A percentile compares a stretch with the other conserved stretches of the same genome.
Evolutionary conservation across 2,888 invertebrate species (phyloP).

Genomic region (Alentia gelatinosa): DNA sequence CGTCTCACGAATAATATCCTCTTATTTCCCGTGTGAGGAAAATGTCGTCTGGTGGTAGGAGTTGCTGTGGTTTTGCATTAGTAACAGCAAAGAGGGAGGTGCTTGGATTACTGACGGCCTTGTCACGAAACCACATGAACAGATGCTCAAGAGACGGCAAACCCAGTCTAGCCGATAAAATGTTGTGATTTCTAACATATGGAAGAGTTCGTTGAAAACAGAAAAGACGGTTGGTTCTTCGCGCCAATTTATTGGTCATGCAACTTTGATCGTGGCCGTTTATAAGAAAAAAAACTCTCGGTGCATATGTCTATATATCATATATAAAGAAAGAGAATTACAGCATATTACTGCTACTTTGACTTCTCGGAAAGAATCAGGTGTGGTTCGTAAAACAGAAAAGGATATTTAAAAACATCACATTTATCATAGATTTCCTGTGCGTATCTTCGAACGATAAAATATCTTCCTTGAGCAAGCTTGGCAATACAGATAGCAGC

Average conservation of each 20-base stretch:
- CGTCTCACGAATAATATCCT: background rate
- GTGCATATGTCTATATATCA: too few relatives aligned
- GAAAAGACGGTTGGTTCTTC: conserved; percentile 5
- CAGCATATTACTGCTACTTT: too few relatives aligned
- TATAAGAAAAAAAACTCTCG: background rate
- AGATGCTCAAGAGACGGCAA: background rate
- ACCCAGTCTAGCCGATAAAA: background rate
- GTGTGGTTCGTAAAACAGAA: too few relatives aligned
- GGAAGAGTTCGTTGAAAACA: background rate
- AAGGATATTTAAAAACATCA: too few relatives aligned
- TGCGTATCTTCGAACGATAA: too few relatives aligned
- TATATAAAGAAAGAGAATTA: too few relatives aligned
- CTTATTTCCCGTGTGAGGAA: background rate
- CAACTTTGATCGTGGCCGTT: too few relatives aligned
- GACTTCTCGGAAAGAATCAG: too few relatives aligned
- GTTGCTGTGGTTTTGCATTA: background rate
- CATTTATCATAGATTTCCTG: too few relatives aligned
- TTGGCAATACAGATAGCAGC: too few relatives aligned
- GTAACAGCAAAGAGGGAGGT: background rate
- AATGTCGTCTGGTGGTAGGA: background rate
- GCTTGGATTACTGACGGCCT: background rate
- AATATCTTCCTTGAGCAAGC: too few relatives aligned
- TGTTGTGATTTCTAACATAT: conserved; percentile 16
- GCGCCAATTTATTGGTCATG: background rate
- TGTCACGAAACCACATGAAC: background rate